phyloP scores from a whole-genome alignment of 2,113 vertebrate genomes.

The Gallinago jamesoni region DNA sequence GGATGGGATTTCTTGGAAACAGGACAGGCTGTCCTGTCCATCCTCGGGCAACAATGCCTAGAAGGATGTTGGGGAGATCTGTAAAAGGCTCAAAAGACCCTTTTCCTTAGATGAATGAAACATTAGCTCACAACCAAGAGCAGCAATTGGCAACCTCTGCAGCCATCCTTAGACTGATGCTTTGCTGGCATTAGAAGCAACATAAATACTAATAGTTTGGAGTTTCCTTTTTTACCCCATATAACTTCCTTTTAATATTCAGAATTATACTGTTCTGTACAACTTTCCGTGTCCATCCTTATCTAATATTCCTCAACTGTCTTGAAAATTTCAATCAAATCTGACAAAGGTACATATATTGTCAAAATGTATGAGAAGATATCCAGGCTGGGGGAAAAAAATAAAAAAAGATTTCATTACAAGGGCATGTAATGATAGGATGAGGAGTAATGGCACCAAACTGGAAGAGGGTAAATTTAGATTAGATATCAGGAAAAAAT shows the following conservation, averaged over 20 bases:
- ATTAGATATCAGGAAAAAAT: neutral
- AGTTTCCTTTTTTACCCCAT: neutral
- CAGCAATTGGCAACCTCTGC: neutral
- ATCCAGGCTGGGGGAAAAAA: accelerated
- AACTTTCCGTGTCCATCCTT: neutral
- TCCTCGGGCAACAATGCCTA: neutral
- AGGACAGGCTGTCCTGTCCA: neutral
- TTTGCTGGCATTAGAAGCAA: neutral
- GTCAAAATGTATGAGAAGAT: neutral
- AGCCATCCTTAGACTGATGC: neutral
- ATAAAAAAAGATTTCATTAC: neutral
- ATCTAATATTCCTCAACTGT: neutral
- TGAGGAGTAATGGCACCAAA: neutral
- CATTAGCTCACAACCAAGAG: neutral
- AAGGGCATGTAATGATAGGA: neutral
- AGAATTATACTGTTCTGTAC: neutral
- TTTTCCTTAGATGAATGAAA: neutral
- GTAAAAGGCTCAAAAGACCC: neutral
- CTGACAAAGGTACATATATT: neutral
- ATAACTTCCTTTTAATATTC: neutral
- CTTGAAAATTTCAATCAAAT: neutral
- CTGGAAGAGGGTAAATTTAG: neutral
- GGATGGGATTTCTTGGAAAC: neutral
- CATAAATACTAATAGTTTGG: neutral
- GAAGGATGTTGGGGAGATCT: neutral